Evolutionary conservation across 2,113 vertebrate genomes (phyloP), one percentile per base, ranked within the genome.

Genomic region (Phalacrocorax pelagicus): DNA sequence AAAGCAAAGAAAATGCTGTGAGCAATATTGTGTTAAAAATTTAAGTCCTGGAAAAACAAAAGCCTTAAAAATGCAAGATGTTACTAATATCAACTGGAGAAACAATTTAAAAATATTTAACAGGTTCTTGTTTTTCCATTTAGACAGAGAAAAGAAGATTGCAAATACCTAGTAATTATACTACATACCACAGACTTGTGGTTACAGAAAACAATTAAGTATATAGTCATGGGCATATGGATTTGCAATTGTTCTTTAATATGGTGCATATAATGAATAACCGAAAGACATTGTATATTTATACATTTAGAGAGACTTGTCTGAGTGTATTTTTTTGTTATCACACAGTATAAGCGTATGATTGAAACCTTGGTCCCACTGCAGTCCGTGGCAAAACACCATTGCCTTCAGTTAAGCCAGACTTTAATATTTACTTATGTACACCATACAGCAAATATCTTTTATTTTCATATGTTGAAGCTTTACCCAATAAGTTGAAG

Each of bases 11-110:
- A 96, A 91, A 81, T 81, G 95, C 95, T 97, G 81, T 90, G 75
- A 96, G 96, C 94, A 49, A 95, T 88, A 84, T 6, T 77, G 81
- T 95, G 67, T 97, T 97, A 97, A 97, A 97, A 92, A 96, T 94
- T 94, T 92, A 96, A 95, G 58, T 86, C 72, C 75, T 88, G 42
- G 40, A 82, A 94, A 97, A 96, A 90, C 67, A 94, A 93, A 96
- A 92, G 70, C 91, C 72, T 97, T 92, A 70, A 81, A 96, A 94
- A 94, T 92, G 86, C 86, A 97, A 81, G 86, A 90, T 54, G 59
- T 80, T 92, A 66, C 71, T 82, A 81, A 85, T 89, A 89, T 62
- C 92, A 92, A 66, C 66, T 55, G 91, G 29, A 91, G 57, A 97
- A 90, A 71, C 34, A 94, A 67, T 46, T 94, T 73, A 66, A 92